Percentiles rank a stretch among this genome's conserved stretches.
phyloP scores from a whole-genome alignment of 2,113 vertebrate genomes.

The Phaethon lepturus region DNA sequence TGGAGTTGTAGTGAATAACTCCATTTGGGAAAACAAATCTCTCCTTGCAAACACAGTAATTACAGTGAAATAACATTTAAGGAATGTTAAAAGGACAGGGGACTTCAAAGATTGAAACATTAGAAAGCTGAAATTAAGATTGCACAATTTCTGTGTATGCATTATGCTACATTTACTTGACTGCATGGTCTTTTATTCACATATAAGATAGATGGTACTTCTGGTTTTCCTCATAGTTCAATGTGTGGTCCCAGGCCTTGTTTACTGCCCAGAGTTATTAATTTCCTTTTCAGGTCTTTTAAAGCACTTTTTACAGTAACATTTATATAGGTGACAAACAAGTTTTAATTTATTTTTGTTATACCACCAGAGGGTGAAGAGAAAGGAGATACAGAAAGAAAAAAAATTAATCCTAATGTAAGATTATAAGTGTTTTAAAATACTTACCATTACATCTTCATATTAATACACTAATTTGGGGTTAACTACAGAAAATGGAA shows the following conservation, averaged over 20 bases:
- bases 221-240: slow-evolving; percentile 8
- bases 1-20: neutral
- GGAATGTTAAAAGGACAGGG: slow-evolving; percentile 10
- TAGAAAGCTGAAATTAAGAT: slow-evolving; percentile 28
- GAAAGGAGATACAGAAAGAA: neutral
- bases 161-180: neutral
- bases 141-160: neutral
- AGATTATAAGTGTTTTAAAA: neutral
- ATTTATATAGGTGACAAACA: neutral
- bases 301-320: neutral
- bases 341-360: neutral
- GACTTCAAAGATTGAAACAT: slow-evolving; percentile 27
- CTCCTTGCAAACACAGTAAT: neutral
- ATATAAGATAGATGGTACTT: neutral
- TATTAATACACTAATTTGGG: neutral
- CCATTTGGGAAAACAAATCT: neutral
- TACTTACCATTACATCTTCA: neutral
- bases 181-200: neutral
- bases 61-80: slow-evolving; percentile 33
- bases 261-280: slow-evolving; percentile 20
- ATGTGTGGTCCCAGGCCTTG: slow-evolving; percentile 23
- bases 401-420: neutral
- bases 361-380: neutral
- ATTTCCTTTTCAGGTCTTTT: slow-evolving; percentile 26
- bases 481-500: neutral